phyloP scores from a whole-genome alignment of 2,113 vertebrate species.

The Egretta garzetta region DNA sequence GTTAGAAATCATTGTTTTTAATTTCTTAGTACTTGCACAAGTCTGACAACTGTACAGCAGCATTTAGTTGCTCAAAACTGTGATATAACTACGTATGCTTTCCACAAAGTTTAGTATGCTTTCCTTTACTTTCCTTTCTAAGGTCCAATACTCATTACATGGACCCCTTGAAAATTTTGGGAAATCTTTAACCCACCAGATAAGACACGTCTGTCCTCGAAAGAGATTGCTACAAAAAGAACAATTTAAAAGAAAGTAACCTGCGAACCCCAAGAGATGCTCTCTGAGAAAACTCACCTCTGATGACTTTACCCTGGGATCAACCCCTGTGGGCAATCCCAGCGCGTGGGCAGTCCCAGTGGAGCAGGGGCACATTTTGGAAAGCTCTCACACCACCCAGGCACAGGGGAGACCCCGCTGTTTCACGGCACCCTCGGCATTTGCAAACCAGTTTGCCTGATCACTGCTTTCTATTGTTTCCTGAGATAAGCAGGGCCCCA shows the following conservation, averaged over 20 bases:
- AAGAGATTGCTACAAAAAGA: not conserved
- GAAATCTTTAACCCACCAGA: not conserved
- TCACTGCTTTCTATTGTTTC: constrained; percentile 74
- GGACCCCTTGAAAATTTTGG: not conserved
- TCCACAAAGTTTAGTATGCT: not conserved
- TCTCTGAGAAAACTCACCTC: not conserved
- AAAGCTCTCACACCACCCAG: not conserved
- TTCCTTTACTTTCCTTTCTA: not conserved
- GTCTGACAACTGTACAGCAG: not conserved
- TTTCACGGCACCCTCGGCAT: not conserved
- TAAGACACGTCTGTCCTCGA: not conserved
- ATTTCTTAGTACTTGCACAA: not conserved
- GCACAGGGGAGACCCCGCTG: not conserved
- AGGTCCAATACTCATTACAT: not conserved
- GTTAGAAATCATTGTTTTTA: not conserved
- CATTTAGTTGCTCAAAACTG: not conserved
- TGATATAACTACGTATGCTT: not conserved
- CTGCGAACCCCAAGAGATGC: not conserved
- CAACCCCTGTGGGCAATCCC: accelerated
- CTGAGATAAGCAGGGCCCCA: constrained; percentile 81
- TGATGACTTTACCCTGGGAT: not conserved
- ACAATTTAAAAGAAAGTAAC: not conserved
- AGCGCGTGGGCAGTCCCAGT: not conserved
- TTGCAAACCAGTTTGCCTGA: constrained; percentile 60
- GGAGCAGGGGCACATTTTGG: not conserved